Percentiles rank a stretch among this genome's conserved stretches.
Evolutionary conservation across 1,140 invertebrate genomes (phyloP).

Genomic region (Bombus confusus): DNA sequence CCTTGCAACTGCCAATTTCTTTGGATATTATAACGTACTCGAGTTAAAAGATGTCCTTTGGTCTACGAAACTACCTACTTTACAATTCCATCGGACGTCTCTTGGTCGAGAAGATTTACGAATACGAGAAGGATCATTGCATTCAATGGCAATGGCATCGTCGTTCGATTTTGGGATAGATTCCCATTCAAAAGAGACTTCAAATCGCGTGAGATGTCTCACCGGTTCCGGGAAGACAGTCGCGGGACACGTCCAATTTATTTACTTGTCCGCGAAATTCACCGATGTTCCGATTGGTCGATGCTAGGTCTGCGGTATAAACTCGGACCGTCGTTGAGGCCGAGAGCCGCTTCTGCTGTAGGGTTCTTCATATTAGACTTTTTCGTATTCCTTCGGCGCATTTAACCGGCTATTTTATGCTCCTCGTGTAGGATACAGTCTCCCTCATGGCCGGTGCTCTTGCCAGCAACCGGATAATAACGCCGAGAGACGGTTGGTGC

Average conservation of each 20-base stretch:
- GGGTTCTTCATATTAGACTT: conserved; percentile 64
- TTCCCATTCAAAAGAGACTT: too few species aligned
- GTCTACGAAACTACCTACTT: background rate
- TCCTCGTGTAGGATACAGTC: conserved; percentile 45
- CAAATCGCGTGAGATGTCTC: conserved; percentile 35
- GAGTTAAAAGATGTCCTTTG: background rate
- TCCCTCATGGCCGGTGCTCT: conserved; percentile 35
- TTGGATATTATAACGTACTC: background rate
- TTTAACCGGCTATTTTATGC: conserved; percentile 71
- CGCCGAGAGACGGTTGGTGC: conserved; percentile 66
- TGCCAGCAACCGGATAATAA: conserved; percentile 72
- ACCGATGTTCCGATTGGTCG: conserved; percentile 62
- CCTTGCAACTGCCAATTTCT: background rate
- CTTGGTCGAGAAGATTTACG: too few species aligned
- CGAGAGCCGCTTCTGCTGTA: conserved; percentile 25
- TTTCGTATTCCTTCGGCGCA: conserved; percentile 68
- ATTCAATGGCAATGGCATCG: background rate
- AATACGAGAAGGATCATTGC: background rate
- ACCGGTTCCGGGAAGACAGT: conserved; percentile 63
- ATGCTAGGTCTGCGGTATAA: conserved; percentile 56
- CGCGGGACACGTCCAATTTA: conserved; percentile 65
- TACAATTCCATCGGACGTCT: fast-evolving
- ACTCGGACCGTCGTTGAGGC: conserved; percentile 50
- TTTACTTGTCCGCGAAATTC: conserved; percentile 65
- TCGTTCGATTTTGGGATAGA: conserved; percentile 1